A percentile compares a stretch with the other conserved stretches of the same genome.
Evolutionary conservation across 2,797 vertebrate genomes (phyloP).

Genomic region (Coccyzus lansbergi): DNA sequence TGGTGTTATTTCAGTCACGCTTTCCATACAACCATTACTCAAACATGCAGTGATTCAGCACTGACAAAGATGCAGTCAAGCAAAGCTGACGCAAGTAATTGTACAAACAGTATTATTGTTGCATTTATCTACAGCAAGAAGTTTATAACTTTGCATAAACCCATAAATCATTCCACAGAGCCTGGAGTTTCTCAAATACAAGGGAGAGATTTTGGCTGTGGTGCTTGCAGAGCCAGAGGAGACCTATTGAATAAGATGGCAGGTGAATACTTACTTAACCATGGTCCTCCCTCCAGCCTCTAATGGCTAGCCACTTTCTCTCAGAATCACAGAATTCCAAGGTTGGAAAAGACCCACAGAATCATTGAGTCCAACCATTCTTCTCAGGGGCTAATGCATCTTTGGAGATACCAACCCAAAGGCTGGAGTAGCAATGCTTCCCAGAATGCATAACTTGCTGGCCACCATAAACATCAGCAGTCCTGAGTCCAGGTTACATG

Average conservation of each 20-base stretch:
- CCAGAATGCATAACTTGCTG: not conserved
- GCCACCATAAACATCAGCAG: not conserved
- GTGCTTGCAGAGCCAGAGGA: not conserved
- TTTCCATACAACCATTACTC: not conserved
- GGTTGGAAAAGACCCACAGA: too few species aligned
- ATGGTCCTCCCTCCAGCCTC: not conserved
- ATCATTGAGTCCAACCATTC: too few species aligned
- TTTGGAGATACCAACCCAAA: not conserved
- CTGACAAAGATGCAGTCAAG: not conserved
- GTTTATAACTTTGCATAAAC: not conserved
- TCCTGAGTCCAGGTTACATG: accelerated
- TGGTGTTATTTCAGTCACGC: not conserved
- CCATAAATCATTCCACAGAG: constrained; percentile 1
- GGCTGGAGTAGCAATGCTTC: accelerated
- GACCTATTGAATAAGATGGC: not conserved
- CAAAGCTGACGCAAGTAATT: constrained; percentile 3
- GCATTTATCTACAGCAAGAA: not conserved
- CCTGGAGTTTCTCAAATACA: constrained; percentile 18
- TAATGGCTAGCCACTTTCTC: not conserved
- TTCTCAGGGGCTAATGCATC: accelerated
- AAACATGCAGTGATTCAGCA: not conserved
- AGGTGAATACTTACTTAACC: not conserved
- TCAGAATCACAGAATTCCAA: too few species aligned
- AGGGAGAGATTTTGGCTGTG: not conserved
- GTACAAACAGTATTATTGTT: constrained; percentile 9